phyloP scores from a whole-genome alignment of 2,797 vertebrate species.

The Pipistrellus nathusii region DNA sequence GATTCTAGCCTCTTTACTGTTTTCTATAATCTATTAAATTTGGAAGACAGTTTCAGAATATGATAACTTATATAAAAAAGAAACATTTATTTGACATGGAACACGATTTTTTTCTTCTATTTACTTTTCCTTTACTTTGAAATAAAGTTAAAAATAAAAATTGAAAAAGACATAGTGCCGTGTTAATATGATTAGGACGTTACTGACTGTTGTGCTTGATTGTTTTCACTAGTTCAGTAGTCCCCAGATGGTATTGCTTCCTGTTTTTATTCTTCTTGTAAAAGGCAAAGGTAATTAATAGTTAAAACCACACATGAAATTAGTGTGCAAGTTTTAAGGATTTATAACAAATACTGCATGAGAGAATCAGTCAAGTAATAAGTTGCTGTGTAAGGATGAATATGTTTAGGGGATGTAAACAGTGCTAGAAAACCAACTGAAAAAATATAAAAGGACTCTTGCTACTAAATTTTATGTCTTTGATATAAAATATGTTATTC shows the following conservation, averaged over 20 bases:
- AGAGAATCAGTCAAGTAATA: conserved; percentile 32
- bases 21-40: conserved; percentile 11
- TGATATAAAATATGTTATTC: conserved; percentile 6
- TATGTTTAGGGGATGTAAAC: conserved; percentile 6
- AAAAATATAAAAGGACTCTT: neutral
- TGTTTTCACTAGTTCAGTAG: neutral
- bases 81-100: conserved; percentile 8
- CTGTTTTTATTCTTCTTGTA: conserved; percentile 11
- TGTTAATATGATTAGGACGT: neutral
- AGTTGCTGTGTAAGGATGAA: neutral
- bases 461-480: conserved; percentile 1
- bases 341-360: neutral
- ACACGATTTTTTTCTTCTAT: neutral
- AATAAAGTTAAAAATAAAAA: conserved; percentile 42
- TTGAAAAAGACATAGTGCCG: neutral
- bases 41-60: neutral
- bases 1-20: neutral
- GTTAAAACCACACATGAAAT: neutral
- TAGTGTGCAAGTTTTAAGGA: neutral
- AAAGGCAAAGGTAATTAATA: neutral
- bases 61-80: neutral
- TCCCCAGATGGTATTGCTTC: neutral
- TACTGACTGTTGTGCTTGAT: neutral
- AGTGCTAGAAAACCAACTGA: neutral
- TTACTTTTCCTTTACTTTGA: conserved; percentile 8